Conservation (phyloP, 2,113 vertebrate genomes). For the Cyphomyrus discorhynchus region DNA sequence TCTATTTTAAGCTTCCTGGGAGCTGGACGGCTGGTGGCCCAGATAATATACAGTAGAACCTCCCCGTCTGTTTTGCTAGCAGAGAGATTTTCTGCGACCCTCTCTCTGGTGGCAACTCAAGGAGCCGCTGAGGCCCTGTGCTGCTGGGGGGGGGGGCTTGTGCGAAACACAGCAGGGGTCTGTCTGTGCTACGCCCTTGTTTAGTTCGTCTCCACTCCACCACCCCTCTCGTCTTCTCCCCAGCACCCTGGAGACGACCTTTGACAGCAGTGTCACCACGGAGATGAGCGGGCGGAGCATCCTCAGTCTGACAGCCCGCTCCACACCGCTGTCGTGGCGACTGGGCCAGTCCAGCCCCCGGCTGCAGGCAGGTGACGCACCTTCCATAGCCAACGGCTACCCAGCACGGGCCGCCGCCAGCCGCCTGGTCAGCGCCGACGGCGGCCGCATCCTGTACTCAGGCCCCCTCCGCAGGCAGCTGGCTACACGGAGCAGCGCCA, state of each 20-base stretch:
- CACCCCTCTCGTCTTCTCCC: not conserved
- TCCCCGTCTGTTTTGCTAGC: not conserved
- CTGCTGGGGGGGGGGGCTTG: not conserved
- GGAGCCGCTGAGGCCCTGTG: not conserved
- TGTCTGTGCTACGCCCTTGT: not conserved
- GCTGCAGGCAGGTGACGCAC: conserved; percentile 90
- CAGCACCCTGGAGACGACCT: conserved; percentile 90
- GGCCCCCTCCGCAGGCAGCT: conserved; percentile 78
- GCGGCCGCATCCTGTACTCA: conserved; percentile 73
- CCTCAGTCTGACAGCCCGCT: conserved; percentile 75
- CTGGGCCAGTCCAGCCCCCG: conserved; percentile 90
- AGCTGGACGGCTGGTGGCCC: not conserved
- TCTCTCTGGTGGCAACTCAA: not conserved
- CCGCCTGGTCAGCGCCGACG: conserved; percentile 56
- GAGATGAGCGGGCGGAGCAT: conserved; percentile 82
- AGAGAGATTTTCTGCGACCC: not conserved
- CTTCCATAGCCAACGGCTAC: conserved; percentile 80
- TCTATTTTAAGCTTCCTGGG: conserved; percentile 9
- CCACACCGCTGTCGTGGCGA: conserved; percentile 81
- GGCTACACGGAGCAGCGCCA: conserved; percentile 63
- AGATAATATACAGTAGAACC: not conserved
- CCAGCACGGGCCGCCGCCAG: conserved; percentile 66
- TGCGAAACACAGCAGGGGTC: not conserved
- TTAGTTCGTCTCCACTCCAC: not conserved
- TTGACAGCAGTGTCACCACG: conserved; percentile 82